These are phyloP conservation scores for Syngnathus scovelli DNA, from an alignment of 2,113 vertebrate species.

Conservation along the genomic window DNA sequence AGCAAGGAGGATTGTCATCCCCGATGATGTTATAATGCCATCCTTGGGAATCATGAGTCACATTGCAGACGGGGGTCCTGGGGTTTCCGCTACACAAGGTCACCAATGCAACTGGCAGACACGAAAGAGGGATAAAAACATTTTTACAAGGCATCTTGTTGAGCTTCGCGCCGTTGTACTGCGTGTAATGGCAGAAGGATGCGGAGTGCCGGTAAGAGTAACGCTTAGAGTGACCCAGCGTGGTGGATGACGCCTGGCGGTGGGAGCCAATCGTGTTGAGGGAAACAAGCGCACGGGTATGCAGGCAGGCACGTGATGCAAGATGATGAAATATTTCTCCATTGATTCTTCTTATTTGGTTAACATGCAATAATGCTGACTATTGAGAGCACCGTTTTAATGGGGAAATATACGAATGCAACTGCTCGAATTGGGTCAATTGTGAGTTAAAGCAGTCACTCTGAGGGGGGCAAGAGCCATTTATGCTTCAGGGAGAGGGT, in stretches of 20 bases:
- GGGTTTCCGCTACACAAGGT: too few species aligned
- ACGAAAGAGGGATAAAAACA: background rate
- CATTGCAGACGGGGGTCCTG: background rate
- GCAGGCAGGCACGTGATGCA: constrained; percentile 63
- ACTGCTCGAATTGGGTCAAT: too few species aligned
- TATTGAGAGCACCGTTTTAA: too few species aligned
- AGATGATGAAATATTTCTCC: constrained; percentile 59
- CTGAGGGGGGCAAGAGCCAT: too few species aligned
- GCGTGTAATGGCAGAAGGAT: too few species aligned
- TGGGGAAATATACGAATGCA: too few species aligned
- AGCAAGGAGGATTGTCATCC: background rate
- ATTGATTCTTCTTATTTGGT: background rate
- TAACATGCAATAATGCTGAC: background rate
- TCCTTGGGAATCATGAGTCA: background rate
- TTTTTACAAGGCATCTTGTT: too few species aligned
- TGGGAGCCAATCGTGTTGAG: background rate
- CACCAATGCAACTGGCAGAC: background rate
- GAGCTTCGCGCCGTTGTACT: too few species aligned
- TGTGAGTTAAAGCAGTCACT: too few species aligned
- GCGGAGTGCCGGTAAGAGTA: too few species aligned
- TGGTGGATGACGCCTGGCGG: background rate
- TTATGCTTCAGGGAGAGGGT: too few species aligned
- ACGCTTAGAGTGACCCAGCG: background rate
- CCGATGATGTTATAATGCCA: background rate
- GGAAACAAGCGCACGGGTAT: background rate